phyloP scores from a whole-genome alignment of 1,140 invertebrate genomes.

The Pachypeltis micranthus region DNA sequence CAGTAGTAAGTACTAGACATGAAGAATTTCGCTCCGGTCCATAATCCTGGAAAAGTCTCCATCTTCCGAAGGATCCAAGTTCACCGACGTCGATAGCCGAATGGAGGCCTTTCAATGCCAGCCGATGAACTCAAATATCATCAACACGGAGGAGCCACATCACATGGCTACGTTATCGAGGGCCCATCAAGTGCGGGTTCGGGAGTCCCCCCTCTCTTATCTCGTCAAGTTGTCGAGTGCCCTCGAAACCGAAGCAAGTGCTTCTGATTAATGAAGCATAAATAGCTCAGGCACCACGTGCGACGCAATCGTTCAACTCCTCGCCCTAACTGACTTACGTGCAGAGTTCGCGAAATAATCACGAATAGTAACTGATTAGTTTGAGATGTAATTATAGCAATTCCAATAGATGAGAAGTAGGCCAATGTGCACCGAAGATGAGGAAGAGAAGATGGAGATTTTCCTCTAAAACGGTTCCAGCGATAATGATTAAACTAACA shows the following conservation, averaged over 20 bases:
- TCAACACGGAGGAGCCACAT: background rate
- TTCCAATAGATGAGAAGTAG: no score
- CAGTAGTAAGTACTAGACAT: background rate
- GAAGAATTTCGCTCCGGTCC: background rate
- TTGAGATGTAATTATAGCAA: no score
- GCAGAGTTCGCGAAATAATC: no score
- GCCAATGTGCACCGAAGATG: no score
- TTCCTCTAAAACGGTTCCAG: no score
- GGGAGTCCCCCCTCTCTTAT: background rate
- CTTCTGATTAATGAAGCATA: background rate
- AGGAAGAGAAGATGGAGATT: no score
- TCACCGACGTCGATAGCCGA: background rate
- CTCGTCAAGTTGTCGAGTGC: no score
- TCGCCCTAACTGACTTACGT: no score
- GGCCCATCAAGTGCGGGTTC: background rate
- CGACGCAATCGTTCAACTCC: no score
- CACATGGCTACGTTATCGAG: background rate
- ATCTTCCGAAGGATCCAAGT: background rate
- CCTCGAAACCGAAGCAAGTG: background rate
- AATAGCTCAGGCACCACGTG: background rate
- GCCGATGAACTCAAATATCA: background rate
- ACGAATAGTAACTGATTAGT: no score
- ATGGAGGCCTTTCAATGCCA: background rate
- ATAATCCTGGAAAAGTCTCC: background rate
- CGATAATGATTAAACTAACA: no score